Percentiles rank a stretch among this genome's conserved stretches.
Conservation (phyloP, 1,140 invertebrate genomes). For the Leptoteleia sp. region DNA sequence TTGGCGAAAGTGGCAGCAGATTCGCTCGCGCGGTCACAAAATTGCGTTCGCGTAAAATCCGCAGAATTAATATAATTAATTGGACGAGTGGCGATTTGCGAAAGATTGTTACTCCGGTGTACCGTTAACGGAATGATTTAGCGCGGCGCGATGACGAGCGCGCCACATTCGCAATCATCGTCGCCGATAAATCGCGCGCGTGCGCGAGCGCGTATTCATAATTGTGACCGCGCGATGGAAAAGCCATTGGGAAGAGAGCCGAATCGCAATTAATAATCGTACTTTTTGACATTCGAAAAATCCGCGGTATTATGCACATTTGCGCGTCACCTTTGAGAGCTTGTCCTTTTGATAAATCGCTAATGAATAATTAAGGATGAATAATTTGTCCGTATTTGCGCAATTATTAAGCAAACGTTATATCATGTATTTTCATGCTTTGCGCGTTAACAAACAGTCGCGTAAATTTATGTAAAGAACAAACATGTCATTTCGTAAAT, state of each 20-base stretch:
- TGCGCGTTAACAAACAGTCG: too few relatives aligned
- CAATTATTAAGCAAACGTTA: background rate
- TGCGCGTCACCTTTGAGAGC: background rate
- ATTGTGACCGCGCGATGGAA: constrained; percentile 12
- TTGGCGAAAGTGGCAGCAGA: constrained; percentile 52
- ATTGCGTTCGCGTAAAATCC: constrained; percentile 21
- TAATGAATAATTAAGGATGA: constrained; percentile 1
- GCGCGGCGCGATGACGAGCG: constrained; percentile 5
- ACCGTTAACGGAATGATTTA: constrained; percentile 52
- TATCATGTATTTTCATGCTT: too few relatives aligned
- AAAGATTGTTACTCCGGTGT: constrained; percentile 25
- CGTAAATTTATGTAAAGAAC: too few relatives aligned
- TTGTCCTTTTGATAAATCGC: constrained; percentile 18
- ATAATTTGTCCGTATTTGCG: constrained; percentile 9
- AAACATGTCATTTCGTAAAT: too few relatives aligned
- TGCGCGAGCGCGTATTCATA: too few relatives aligned
- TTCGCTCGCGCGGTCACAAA: constrained; percentile 23
- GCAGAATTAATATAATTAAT: constrained; percentile 48
- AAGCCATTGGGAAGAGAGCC: constrained; percentile 25
- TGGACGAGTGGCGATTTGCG: constrained; percentile 20
- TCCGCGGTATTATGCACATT: constrained; percentile 6
- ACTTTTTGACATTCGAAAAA: constrained; percentile 8
- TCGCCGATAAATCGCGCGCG: constrained; percentile 24
- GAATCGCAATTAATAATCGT: constrained; percentile 31
- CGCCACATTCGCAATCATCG: constrained; percentile 13